These are phyloP conservation scores for Syrmaticus mikado DNA, from an alignment of 2,113 vertebrate species.

Conservation along the genomic window DNA sequence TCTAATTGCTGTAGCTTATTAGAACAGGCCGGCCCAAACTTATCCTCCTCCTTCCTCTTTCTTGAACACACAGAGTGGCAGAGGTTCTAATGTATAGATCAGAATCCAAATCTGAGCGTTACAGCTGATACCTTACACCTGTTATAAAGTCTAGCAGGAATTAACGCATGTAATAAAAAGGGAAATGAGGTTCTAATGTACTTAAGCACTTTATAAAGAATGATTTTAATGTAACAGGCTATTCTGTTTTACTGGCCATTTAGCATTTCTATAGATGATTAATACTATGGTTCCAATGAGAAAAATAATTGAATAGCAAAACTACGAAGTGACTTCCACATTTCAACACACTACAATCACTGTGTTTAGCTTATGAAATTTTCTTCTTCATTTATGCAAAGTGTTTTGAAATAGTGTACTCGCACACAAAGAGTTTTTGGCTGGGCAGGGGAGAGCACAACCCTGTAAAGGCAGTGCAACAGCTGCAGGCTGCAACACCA, in stretches of 20 bases:
- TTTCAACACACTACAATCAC: background rate
- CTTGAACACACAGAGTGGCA: background rate
- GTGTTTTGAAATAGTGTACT: background rate
- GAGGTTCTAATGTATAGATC: background rate
- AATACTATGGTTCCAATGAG: slow-evolving; percentile 38
- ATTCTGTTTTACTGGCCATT: slow-evolving; percentile 23
- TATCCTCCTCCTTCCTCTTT: background rate
- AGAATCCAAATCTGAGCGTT: background rate
- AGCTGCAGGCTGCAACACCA: background rate
- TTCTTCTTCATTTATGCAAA: background rate
- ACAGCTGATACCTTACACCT: background rate
- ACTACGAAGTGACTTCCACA: background rate
- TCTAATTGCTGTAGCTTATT: slow-evolving; percentile 55
- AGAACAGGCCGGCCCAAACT: slow-evolving; percentile 20
- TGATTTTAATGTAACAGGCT: slow-evolving; percentile 9
- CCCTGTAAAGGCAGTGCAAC: background rate
- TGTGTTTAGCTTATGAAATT: background rate
- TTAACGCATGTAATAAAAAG: slow-evolving; percentile 11
- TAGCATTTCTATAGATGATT: slow-evolving; percentile 26
- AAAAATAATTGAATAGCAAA: slow-evolving; percentile 50
- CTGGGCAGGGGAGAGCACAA: background rate
- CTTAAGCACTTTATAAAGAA: background rate
- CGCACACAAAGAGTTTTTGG: background rate
- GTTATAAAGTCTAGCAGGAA: slow-evolving; percentile 23
- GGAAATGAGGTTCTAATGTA: slow-evolving; percentile 6